These are phyloP conservation scores for Sinhomidia bicolor DNA, from an alignment of 2,888 invertebrate species.

Conservation along the genomic window DNA sequence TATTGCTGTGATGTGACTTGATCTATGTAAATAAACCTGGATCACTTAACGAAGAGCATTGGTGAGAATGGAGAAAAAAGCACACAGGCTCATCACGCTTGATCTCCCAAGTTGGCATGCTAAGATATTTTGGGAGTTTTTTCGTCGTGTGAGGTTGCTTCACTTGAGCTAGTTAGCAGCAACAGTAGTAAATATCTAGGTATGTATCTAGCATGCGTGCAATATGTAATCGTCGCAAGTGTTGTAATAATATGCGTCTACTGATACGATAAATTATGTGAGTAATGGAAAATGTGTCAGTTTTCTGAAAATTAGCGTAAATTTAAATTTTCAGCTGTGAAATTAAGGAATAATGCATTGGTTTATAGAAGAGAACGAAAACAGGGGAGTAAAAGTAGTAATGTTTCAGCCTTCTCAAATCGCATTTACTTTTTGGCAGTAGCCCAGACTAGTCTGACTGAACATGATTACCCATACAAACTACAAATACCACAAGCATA, in stretches of 20 bases:
- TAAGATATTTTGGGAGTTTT: neutral
- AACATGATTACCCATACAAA: neutral
- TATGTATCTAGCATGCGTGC: neutral
- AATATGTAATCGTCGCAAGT: conserved; percentile 3
- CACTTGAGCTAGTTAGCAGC: neutral
- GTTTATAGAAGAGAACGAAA: too few relatives aligned
- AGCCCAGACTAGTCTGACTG: conserved; percentile 6
- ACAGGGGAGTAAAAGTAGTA: neutral
- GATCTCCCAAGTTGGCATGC: conserved; percentile 24
- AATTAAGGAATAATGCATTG: conserved; percentile 18
- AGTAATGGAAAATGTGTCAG: conserved; percentile 19
- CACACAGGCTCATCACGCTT: neutral
- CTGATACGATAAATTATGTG: conserved; percentile 21
- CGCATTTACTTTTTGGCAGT: conserved; percentile 36
- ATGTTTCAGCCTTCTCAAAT: neutral
- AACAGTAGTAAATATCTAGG: neutral
- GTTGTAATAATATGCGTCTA: neutral
- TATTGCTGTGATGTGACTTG: conserved; percentile 4
- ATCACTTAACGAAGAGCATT: neutral
- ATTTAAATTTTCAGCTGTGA: conserved; percentile 43
- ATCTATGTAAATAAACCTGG: conserved; percentile 2
- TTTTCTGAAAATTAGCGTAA: conserved; percentile 40
- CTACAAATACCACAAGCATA: neutral
- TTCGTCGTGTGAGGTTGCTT: conserved; percentile 34
- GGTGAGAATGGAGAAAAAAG: neutral